phyloP scores from a whole-genome alignment of 2,113 vertebrate genomes.

The Tricholaema leucomelas region DNA sequence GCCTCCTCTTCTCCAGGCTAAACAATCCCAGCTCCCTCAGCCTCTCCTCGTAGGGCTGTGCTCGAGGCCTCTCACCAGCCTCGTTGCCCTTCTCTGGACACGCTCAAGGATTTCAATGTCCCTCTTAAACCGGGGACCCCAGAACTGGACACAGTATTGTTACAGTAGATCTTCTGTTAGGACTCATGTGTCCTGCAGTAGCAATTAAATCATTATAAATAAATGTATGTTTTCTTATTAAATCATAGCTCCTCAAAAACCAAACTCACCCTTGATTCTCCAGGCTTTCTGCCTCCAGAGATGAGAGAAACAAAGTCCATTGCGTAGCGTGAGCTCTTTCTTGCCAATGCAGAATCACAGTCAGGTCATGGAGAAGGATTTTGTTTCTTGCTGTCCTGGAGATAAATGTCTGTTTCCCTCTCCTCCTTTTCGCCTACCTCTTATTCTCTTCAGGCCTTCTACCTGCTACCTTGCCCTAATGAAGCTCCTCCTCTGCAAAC shows the following conservation, averaged over 20 bases:
- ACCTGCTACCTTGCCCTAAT: neutral
- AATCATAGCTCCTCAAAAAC: neutral
- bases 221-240: neutral
- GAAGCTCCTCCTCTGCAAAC: neutral
- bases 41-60: too few species aligned
- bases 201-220: neutral
- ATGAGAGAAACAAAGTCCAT: neutral
- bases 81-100: too few species aligned
- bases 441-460: neutral
- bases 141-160: too few species aligned
- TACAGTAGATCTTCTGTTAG: neutral
- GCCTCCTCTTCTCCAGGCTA: too few species aligned
- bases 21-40: too few species aligned
- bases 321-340: neutral
- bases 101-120: too few species aligned
- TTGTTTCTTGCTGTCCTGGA: neutral
- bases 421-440: neutral
- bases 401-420: neutral
- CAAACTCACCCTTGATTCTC: neutral
- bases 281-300: neutral
- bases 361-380: neutral
- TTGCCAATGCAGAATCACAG: neutral
- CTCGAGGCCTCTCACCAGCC: too few species aligned
- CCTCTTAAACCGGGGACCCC: too few species aligned
- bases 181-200: neutral